These are phyloP conservation scores for Furcula furcula DNA, from an alignment of 2,888 invertebrate species.

Conservation along the genomic window DNA sequence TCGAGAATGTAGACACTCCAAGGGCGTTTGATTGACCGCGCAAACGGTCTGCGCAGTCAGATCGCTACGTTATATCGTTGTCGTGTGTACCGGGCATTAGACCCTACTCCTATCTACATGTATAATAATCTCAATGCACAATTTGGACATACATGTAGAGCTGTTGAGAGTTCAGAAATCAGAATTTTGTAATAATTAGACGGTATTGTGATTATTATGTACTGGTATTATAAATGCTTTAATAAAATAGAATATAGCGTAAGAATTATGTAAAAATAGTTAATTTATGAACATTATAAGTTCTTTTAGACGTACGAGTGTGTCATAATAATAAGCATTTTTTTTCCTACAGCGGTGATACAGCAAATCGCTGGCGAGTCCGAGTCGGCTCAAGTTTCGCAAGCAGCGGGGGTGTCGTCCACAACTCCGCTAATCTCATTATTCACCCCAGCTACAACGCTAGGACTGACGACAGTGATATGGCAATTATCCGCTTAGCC, in stretches of 20 bases:
- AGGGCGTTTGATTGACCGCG: too few species aligned
- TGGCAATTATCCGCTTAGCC: constrained; percentile 37
- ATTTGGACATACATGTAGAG: too few species aligned
- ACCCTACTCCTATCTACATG: too few species aligned
- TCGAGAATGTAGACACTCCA: too few species aligned
- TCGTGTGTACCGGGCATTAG: too few species aligned
- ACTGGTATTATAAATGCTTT: not conserved
- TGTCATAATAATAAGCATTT: too few species aligned
- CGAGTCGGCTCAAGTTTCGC: constrained; percentile 47
- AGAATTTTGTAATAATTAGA: not conserved
- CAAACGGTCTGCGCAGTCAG: too few species aligned
- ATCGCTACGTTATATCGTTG: too few species aligned
- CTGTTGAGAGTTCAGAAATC: not conserved
- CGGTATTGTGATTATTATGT: not conserved
- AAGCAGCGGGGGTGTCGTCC: constrained; percentile 44
- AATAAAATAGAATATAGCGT: not conserved
- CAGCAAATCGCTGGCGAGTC: constrained; percentile 34
- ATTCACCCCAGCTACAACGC: constrained; percentile 50
- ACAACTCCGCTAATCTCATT: constrained; percentile 17
- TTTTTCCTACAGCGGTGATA: constrained; percentile 31
- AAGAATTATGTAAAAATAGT: too few species aligned
- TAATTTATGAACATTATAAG: not conserved
- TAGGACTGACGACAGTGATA: constrained; percentile 35
- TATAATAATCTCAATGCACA: too few species aligned
- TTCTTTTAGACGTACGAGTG: not conserved